Evolutionary conservation across 23 tunicate genomes (phyloP), one percentile per base, ranked within the genome.

Genomic region (Corella eumyota): DNA sequence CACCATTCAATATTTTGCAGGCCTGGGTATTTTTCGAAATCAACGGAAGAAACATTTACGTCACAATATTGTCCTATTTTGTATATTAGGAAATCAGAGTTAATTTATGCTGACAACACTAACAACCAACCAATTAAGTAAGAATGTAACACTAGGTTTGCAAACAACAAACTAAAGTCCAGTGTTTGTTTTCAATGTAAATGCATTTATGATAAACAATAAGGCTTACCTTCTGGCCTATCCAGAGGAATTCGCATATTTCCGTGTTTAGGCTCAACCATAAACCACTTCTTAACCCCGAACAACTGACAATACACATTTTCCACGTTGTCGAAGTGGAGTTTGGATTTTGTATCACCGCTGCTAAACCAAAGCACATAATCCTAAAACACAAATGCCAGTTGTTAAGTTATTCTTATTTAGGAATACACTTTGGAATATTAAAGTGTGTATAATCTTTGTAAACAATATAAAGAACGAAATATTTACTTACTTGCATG

Each of bases 281-380:
- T 40, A 49, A 66, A 40, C 71, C 71, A 66, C 22, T 48, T n/a
- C 32, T 66, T 66, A 2, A 30, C 5, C 4, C 71, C 71, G 30
- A 30, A 40, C 2, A 66, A 2, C 26, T 66, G 71, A 28, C 71
- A 66, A 25, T 66, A 66, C 31, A 66, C 45, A 32, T 66, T 66
- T 49, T 66, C 71, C 50, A 66, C 71, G 25, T 31, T 66, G 60
- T 66, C 71, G 50, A 24, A 66, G 34, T 66, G 71, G 6, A 66
- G 24, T 26, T 27, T 40, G 1, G 71, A 66, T 1, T 30, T 66
- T 6, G 59, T 66, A 1, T 45, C 60, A 27, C 71, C 71, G 3
- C 60, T 32, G 50, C 71, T 66, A 27, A 66, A 66, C 71, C 71
- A 66, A 2, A 66, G 38, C 3, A 66, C 71, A 50, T 50, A 66